A percentile compares a stretch with the other conserved stretches of the same genome.
Evolutionary conservation across 2,888 invertebrate genomes (phyloP).

Genomic region (Clitarchus hookeri): DNA sequence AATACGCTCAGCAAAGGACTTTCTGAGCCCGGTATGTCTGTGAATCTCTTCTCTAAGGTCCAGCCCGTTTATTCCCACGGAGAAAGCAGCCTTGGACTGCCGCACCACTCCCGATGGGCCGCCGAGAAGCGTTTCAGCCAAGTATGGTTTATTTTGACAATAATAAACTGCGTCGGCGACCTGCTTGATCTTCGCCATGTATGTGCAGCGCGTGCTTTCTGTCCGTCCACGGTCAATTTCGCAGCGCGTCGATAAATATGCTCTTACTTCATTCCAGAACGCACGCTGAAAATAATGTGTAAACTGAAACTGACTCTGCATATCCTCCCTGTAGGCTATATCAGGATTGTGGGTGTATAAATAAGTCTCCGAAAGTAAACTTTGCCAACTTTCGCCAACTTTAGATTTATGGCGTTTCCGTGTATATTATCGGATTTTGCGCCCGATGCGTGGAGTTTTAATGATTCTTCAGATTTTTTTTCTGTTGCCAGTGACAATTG

Average conservation of each 20-base stretch:
- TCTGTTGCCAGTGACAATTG: not conserved
- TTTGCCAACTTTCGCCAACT: not conserved
- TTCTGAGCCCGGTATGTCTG: no score
- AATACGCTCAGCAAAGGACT: no score
- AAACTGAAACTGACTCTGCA: not conserved
- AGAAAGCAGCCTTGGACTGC: no score
- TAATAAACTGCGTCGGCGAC: no score
- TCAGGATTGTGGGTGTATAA: not conserved
- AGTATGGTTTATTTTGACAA: no score
- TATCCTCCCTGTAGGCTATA: not conserved
- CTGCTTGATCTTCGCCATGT: no score
- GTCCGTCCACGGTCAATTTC: not conserved
- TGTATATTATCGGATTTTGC: not conserved
- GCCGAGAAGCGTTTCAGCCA: no score
- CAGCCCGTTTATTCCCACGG: no score
- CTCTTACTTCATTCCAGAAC: not conserved
- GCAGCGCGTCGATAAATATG: not conserved
- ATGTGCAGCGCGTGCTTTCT: not conserved
- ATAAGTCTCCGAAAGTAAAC: not conserved
- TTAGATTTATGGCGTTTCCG: not conserved
- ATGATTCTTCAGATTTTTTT: not conserved
- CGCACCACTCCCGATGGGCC: no score
- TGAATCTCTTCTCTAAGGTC: no score
- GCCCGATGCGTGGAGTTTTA: not conserved
- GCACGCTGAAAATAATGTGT: no score